A percentile compares a stretch with the other conserved stretches of the same genome.
Evolutionary conservation across 2,797 vertebrate genomes (phyloP).

Genomic region (Lutjanus argentimaculatus): DNA sequence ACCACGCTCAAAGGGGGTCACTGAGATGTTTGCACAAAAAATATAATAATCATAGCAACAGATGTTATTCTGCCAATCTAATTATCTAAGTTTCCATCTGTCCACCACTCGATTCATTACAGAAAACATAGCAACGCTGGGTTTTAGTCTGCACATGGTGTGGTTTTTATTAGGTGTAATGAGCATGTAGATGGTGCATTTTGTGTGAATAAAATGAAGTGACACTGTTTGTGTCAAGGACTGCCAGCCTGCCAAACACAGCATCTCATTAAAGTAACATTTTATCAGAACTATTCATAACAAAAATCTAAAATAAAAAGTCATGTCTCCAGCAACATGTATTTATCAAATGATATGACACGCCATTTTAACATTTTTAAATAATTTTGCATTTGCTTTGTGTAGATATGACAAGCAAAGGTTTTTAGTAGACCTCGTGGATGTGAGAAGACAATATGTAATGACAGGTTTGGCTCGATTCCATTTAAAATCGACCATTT

Average conservation of each 20-base stretch:
- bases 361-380: not conserved
- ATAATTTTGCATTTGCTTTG: not conserved
- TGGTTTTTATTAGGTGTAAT: not conserved
- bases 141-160: not conserved
- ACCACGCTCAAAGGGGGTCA: slow-evolving; percentile 30
- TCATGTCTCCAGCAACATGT: not conserved
- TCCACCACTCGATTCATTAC: slow-evolving; percentile 16
- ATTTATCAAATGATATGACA: not conserved
- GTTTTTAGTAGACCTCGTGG: not conserved
- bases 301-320: not conserved
- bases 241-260: not conserved
- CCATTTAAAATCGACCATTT: not conserved
- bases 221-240: slow-evolving; percentile 1
- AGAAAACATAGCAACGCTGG: not conserved
- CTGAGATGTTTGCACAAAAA: slow-evolving; percentile 7
- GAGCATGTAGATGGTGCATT: slow-evolving; percentile 10
- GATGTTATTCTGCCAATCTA: slow-evolving; percentile 7
- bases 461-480: not conserved
- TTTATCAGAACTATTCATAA: not conserved
- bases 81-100: slow-evolving; percentile 9
- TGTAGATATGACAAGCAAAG: not conserved
- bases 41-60: slow-evolving; percentile 1
- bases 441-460: not conserved
- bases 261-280: not conserved
- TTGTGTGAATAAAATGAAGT: slow-evolving; percentile 4